Conservation (phyloP, 1,140 invertebrate genomes). For the Rhysida immarginata region DNA sequence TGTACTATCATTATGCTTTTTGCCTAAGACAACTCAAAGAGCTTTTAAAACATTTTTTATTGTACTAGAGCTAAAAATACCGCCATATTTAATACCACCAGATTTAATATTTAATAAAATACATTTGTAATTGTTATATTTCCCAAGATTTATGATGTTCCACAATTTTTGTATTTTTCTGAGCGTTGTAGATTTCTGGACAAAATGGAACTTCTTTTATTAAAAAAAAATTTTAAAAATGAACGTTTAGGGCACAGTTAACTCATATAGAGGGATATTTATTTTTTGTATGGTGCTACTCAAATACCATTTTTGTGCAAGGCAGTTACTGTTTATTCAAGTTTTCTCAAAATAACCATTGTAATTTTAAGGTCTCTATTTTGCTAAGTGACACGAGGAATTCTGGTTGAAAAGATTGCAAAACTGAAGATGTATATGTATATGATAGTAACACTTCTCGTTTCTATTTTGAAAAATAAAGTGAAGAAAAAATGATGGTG, state of each 20-base stretch:
- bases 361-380: neutral
- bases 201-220: neutral
- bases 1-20: neutral
- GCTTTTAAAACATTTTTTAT: constrained; percentile 4
- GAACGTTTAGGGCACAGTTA: neutral
- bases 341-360: neutral
- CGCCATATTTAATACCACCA: too few species aligned
- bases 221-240: neutral
- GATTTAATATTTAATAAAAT: constrained; percentile 1
- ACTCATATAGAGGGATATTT: neutral
- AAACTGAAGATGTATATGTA: too few species aligned
- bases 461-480: too few species aligned
- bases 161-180: constrained; percentile 5
- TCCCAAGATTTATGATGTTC: constrained; percentile 2
- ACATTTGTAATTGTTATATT: neutral
- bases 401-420: too few species aligned
- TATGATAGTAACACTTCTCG: too few species aligned
- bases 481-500: too few species aligned
- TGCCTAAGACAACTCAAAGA: neutral
- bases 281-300: constrained; percentile 3
- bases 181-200: constrained; percentile 2
- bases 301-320: neutral
- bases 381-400: too few species aligned
- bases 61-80: constrained; percentile 1
- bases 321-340: neutral